Evolutionary conservation across 2,797 vertebrate species (phyloP), one percentile per base, ranked within the genome.

Genomic region (Crocodylus rhombifer): DNA sequence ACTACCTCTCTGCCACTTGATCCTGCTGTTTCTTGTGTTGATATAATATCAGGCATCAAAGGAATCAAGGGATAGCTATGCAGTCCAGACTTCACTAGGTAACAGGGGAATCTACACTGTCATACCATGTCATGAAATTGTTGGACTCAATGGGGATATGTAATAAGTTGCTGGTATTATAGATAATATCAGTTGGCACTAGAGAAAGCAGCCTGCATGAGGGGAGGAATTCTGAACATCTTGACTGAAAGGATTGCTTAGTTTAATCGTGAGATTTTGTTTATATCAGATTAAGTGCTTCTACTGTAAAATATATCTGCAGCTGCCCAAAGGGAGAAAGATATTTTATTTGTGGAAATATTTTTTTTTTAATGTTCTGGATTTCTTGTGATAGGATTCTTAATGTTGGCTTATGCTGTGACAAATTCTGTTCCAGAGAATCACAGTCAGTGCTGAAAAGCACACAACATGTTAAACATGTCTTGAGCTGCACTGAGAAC

Each of bases 111-210:
- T 77, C 77, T 78, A 91, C 82, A 12, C 55, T 64, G 77, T 91
- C 82, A 62, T 80, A 21, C 67, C 60, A 4, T 89, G 95, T 88
- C 80, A 42, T 84, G 13, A 80, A 94, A 95, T 30, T 80, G 55
- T 79, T 93, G 76, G 80, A 80, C 28, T 89, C 60, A 51, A 7
- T 2, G 67, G 69, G 76, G 91, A 36, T 76, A 76, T 86, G 82
- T 82, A 90, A 95, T 91, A 91, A 86, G 73, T 77, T 91, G 84
- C 95, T 86, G 74, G 89, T 78, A 21, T 80, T 71, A 69, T 0
- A 91, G 92, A 95, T 94, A 95, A 90, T 82, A 96, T 95, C 93
- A 86, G 61, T 81, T 96, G 93, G 82, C 91, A 90, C 73, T 33
- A 77, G 91, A 93, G 84, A 95, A 95, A 95, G 82, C 81, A 86